Evolutionary conservation across 1,140 invertebrate species (phyloP).

Genomic region (Cylas formicarius): DNA sequence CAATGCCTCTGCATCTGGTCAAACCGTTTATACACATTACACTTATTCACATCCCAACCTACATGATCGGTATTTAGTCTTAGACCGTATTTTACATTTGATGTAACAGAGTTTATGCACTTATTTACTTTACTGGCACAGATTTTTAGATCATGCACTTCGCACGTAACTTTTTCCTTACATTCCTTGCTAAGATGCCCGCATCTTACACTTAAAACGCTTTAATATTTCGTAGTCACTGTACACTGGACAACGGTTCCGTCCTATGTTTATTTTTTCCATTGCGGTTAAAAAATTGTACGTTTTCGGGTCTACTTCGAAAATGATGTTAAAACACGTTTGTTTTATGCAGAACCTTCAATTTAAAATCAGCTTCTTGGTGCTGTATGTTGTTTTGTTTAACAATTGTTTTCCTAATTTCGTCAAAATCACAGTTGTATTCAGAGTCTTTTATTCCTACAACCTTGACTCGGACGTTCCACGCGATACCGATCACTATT

Average conservation of each 20-base stretch:
- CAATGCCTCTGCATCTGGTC: not conserved
- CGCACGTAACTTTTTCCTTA: constrained; percentile 2
- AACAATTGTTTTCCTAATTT: not conserved
- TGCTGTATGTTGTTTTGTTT: constrained; percentile 1
- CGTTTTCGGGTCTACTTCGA: not conserved
- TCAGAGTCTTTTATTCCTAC: not conserved
- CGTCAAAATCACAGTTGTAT: not conserved
- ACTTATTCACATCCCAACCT: not conserved
- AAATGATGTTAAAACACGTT: constrained; percentile 1
- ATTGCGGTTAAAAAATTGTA: constrained; percentile 2
- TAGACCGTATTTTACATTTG: constrained; percentile 1
- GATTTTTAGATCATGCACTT: not conserved
- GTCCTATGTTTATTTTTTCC: constrained; percentile 3
- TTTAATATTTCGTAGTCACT: constrained; percentile 2
- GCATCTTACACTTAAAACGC: constrained; percentile 1
- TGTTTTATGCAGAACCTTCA: not conserved
- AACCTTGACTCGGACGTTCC: constrained; percentile 1
- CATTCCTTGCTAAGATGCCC: not conserved
- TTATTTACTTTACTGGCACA: not conserved
- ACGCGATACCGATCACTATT: not conserved
- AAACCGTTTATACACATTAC: not conserved
- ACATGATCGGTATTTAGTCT: not conserved
- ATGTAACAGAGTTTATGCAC: not conserved
- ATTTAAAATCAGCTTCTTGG: not conserved
- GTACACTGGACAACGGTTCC: constrained; percentile 1